Base-by-base conservation (phyloP, 2,797 vertebrate species). In the Acanthurus tractus region DNA sequence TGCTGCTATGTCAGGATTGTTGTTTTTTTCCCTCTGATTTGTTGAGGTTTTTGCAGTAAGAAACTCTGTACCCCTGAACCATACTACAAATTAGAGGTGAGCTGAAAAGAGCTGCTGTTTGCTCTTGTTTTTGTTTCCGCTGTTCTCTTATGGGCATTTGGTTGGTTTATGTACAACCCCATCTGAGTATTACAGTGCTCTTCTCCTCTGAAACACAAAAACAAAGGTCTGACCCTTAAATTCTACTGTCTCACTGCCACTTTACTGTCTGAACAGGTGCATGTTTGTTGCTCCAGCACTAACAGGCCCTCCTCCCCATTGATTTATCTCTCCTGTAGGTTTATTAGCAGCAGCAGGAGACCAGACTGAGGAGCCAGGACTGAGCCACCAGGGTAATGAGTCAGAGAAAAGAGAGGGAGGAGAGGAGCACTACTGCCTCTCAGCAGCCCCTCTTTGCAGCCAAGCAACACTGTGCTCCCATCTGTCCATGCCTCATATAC, bases 271-370 rank as follows among this genome's bases (percentile, higher is more conserved):
- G 86, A 88, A 94, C 97, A 97, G 97, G 96, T 92, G 87, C 87
- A 70, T 78, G 85, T 89, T 91, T 92, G 88, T 90, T 86, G 86
- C 89, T 88, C 89, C 87, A 84, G 89, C 90, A 95, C 98, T 99
- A 99, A 99, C 96, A 96, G 96, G 95, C 96, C 86, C 96, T 98
- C 98, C 98, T 98, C 98, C 98, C 97, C 97, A 0, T 98, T 99
- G 98, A 96, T 99, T 97, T 99, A 97, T 99, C 96, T 99, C 97
- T 97, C 96, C 96, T 94, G 95, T 99, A 99, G 98, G 98, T 98
- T 99, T 98, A 98, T 97, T 99, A 99, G 96, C 97, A 97, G 91
- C 95, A 94, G 94, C 95, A 99, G 97, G 97, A 97, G 95, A 94
- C 96, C 96, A 96, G 97, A 97, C 96, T 96, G 98, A 99, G 97